Evolutionary conservation across 1,140 invertebrate genomes (phyloP).

Genomic region (Drosophila ficusphila): DNA sequence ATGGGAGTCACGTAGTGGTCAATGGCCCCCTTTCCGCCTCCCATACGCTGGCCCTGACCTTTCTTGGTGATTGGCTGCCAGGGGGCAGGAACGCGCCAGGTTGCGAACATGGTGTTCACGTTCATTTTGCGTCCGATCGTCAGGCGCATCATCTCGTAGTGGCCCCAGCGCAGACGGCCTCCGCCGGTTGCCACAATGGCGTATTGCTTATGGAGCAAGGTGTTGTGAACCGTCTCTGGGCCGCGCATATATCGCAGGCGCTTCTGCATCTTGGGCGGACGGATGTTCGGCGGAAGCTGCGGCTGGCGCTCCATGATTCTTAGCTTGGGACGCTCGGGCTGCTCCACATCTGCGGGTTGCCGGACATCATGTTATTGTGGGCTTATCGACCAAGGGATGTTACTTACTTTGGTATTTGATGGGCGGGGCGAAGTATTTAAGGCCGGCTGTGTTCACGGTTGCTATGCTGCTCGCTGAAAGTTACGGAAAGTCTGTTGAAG

Average conservation of each 20-base stretch:
- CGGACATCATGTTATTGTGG: not conserved
- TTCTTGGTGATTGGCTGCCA: slow-evolving; percentile 98
- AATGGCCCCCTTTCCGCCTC: slow-evolving; percentile 98
- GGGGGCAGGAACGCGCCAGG: slow-evolving; percentile 96
- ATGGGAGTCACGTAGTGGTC: slow-evolving; percentile 98
- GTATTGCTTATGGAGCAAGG: slow-evolving; percentile 94
- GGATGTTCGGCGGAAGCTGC: slow-evolving; percentile 87
- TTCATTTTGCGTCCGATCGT: slow-evolving; percentile 90
- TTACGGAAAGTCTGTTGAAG: not conserved
- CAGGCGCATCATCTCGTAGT: slow-evolving; percentile 95
- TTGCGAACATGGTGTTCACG: slow-evolving; percentile 93
- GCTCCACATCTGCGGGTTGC: slow-evolving; percentile 87
- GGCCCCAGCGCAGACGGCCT: slow-evolving; percentile 90
- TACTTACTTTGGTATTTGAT: slow-evolving; percentile 86
- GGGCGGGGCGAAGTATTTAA: slow-evolving; percentile 88
- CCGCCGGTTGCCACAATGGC: slow-evolving; percentile 95
- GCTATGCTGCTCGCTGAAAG: slow-evolving; percentile 51
- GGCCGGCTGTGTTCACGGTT: slow-evolving; percentile 81
- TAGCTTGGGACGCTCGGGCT: slow-evolving; percentile 90
- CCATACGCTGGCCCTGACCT: slow-evolving; percentile 95
- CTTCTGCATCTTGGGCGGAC: slow-evolving; percentile 93
- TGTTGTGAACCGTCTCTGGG: slow-evolving; percentile 93
- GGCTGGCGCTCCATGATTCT: slow-evolving; percentile 90
- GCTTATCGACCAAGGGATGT: too few relatives aligned
- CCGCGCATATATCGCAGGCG: slow-evolving; percentile 93